Evolutionary conservation across 2,113 vertebrate genomes (phyloP).

Genomic region (Cyprinodon brontotheroides): DNA sequence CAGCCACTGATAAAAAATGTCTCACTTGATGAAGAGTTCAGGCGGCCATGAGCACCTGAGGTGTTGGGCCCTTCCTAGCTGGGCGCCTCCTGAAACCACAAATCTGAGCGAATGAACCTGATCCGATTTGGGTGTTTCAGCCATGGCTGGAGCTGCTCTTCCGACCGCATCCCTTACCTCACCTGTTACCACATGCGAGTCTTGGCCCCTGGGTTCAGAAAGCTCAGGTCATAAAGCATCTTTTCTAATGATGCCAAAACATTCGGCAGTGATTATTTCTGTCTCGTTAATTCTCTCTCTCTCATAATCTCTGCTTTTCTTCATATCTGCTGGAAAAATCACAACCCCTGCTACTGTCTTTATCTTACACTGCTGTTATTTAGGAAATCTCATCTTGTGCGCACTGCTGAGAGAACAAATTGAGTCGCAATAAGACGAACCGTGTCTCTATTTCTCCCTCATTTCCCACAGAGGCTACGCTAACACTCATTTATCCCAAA

Average conservation of each 20-base stretch:
- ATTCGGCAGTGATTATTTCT: background rate
- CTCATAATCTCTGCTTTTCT: conserved; percentile 10
- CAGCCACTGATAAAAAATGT: conserved; percentile 36
- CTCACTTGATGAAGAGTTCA: conserved; percentile 12
- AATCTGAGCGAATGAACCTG: conserved; percentile 61
- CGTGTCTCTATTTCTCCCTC: conserved; percentile 4
- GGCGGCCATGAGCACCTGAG: background rate
- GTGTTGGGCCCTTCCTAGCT: conserved; percentile 16
- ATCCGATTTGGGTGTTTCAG: conserved; percentile 60
- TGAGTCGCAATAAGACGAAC: conserved; percentile 23
- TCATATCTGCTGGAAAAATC: conserved; percentile 27
- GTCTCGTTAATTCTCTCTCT: background rate
- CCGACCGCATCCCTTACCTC: conserved; percentile 31
- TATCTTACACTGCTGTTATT: conserved; percentile 17
- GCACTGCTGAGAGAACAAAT: conserved; percentile 28
- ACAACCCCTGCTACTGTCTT: conserved; percentile 20
- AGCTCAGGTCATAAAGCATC: background rate
- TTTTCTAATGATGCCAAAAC: background rate
- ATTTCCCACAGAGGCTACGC: conserved; percentile 6
- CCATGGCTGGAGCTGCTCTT: conserved; percentile 31
- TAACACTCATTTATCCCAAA: conserved; percentile 23
- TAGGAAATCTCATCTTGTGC: conserved; percentile 26
- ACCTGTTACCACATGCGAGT: background rate
- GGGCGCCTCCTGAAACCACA: conserved; percentile 47
- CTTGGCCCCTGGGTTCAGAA: background rate